A percentile compares a stretch with the other conserved stretches of the same genome.
phyloP scores from a whole-genome alignment of 2,888 invertebrate genomes.

The Coelopa pilipes region DNA sequence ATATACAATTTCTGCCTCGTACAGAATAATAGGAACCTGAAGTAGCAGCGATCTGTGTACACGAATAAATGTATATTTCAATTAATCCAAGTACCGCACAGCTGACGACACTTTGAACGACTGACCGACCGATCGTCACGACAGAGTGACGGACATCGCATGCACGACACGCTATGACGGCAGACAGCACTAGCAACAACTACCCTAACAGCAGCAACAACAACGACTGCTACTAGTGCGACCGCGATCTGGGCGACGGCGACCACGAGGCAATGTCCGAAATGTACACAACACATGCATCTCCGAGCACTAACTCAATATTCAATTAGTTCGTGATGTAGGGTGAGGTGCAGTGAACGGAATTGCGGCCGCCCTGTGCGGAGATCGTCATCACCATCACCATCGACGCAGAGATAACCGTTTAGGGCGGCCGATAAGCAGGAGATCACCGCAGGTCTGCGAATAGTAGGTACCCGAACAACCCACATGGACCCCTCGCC shows the following conservation, averaged over 20 bases:
- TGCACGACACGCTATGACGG: not conserved
- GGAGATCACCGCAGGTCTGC: too few relatives aligned
- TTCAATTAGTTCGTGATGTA: not conserved
- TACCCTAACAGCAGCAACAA: slow-evolving; percentile 29
- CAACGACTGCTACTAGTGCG: slow-evolving; percentile 24
- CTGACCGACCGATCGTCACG: slow-evolving; percentile 13
- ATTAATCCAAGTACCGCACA: slow-evolving; percentile 28
- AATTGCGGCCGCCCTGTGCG: not conserved
- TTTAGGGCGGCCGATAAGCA: too few relatives aligned
- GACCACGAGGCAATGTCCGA: too few relatives aligned
- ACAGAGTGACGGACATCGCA: not conserved
- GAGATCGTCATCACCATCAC: slow-evolving; percentile 2
- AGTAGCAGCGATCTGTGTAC: not conserved
- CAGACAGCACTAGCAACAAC: slow-evolving; percentile 9
- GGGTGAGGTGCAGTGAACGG: not conserved
- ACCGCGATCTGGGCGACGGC: not conserved
- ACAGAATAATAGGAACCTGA: not conserved
- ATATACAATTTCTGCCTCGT: not conserved
- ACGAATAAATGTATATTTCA: not conserved
- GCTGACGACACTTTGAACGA: slow-evolving; percentile 35
- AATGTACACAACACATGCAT: not conserved
- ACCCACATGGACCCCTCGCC: too few relatives aligned
- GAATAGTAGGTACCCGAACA: too few relatives aligned
- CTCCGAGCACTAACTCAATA: not conserved
- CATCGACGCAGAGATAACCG: too few relatives aligned